Percentiles rank a stretch among this genome's conserved stretches.
These are phyloP conservation scores for Drosophila baimaii DNA, from an alignment of 1,140 invertebrate species.

Conservation along the genomic window DNA sequence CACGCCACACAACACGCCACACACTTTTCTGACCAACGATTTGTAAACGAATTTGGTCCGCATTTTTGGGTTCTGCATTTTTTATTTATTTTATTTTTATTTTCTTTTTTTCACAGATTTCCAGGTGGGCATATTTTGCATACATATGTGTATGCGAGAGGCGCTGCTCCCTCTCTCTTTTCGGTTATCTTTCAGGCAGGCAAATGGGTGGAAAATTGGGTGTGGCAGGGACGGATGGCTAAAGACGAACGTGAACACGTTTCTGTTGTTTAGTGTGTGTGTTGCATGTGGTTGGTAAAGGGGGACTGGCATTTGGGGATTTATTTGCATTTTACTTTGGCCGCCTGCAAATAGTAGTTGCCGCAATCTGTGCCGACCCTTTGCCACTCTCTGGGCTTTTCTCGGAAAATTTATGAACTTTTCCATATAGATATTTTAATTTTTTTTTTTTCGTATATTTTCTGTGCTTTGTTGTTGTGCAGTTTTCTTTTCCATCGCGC, in stretches of 20 bases:
- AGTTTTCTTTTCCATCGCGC: neutral
- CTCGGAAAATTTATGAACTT: constrained; percentile 76
- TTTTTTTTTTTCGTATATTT: constrained; percentile 18
- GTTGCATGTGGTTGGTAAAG: too few relatives aligned
- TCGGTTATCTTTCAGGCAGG: constrained; percentile 68
- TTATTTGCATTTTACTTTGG: constrained; percentile 79
- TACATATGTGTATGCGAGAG: constrained; percentile 30
- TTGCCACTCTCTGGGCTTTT: constrained; percentile 9
- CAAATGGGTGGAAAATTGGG: constrained; percentile 38
- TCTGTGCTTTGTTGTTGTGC: neutral
- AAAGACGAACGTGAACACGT: constrained; percentile 51
- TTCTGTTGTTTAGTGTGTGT: constrained; percentile 70
- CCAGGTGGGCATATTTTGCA: constrained; percentile 68
- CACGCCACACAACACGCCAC: neutral
- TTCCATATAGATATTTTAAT: constrained; percentile 62
- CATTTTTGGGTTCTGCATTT: constrained; percentile 30
- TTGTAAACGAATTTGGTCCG: constrained; percentile 46
- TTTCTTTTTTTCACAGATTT: constrained; percentile 12
- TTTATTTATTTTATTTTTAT: constrained; percentile 18
- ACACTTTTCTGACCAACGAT: constrained; percentile 33
- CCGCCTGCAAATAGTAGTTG: constrained; percentile 70
- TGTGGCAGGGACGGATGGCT: constrained; percentile 12
- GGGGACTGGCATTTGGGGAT: constrained; percentile 75
- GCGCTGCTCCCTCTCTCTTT: constrained; percentile 1
- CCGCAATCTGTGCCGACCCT: constrained; percentile 70